Evolutionary conservation across 2,888 invertebrate genomes (phyloP), one percentile per base, ranked within the genome.

Genomic region (Eupithecia vulgata): DNA sequence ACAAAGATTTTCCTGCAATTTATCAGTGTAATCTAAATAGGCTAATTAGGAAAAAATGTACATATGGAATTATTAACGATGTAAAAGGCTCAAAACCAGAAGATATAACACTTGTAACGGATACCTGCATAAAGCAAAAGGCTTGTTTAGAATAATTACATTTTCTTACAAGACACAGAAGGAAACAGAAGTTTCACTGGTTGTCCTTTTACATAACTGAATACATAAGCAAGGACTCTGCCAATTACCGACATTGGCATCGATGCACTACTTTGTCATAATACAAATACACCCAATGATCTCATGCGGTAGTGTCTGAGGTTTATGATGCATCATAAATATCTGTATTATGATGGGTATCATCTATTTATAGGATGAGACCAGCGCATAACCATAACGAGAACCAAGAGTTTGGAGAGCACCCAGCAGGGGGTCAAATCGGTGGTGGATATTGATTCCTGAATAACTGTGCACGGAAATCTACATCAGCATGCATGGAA

Each of bases 181-280:
- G 79, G 79, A 82, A 81, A 81, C 78, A 82, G 73, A 81, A 78
- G 79, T 79, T 73, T 78, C 75, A 82, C 81, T 76, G 68, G 82
- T 74, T 78, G 82, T 83, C 84, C 84, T 85, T 85, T 81, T 79
- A 82, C 82, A 81, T 83, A 83, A 82, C 81, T 85, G 82, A 82
- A 84, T 81, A 81, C 78, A 73, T 82, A 81, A 83, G 81, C 84
- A 82, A 86, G 84, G 84, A 82, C 80, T 79, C 72, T 77, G 73
- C 72, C 78, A 77, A 77, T 75, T 73, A 76, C 21, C 52, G 52
- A 52, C 68, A 70, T 71, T 68, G 77, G 76, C 79, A 78, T 57
- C 62, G 77, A 71, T 71, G 70, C 74, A 77, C 69, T 74, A 73
- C 72, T 74, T 76, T 67, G 71, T 68, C 72, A 73, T 68, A 72